Evolutionary conservation across 2,888 invertebrate genomes (phyloP).

Genomic region (Parnassius apollo): DNA sequence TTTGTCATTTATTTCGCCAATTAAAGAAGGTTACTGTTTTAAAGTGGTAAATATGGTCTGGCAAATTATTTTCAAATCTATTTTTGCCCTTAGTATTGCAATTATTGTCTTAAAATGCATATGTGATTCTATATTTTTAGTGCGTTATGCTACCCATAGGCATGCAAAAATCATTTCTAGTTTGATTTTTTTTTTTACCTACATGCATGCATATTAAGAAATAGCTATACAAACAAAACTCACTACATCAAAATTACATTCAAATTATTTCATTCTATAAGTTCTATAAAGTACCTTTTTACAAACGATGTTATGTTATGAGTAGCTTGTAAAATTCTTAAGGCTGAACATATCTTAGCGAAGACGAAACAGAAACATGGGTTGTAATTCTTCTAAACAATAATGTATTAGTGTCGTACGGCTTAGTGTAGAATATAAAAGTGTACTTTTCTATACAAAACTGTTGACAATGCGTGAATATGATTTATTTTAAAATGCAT

Average conservation of each 20-base stretch:
- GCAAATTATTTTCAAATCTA: no score
- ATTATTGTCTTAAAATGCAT: no score
- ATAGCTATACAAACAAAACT: no score
- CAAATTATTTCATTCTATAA: background rate
- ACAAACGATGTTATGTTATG: slow-evolving; percentile 20
- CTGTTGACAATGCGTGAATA: background rate
- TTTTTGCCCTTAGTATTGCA: no score
- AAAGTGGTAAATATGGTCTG: no score
- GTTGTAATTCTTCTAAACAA: slow-evolving; percentile 42
- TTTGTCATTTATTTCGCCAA: slow-evolving; percentile 21
- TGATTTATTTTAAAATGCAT: background rate
- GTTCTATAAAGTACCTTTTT: background rate
- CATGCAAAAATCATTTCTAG: background rate
- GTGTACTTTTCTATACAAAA: slow-evolving; percentile 4
- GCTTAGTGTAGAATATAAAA: slow-evolving; percentile 29
- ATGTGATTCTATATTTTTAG: background rate
- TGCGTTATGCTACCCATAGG: slow-evolving; percentile 17
- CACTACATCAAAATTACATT: background rate
- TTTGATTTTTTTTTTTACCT: no score
- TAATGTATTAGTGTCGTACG: slow-evolving; percentile 23
- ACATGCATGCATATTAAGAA: no score
- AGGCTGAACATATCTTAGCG: slow-evolving; percentile 52
- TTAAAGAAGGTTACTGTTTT: background rate
- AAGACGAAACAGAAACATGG: slow-evolving; percentile 33
- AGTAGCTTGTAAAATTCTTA: slow-evolving; percentile 35